Percentiles rank a stretch among this genome's conserved stretches.
Evolutionary conservation across 2,113 vertebrate genomes (phyloP).

Genomic region (Nothocercus julius): DNA sequence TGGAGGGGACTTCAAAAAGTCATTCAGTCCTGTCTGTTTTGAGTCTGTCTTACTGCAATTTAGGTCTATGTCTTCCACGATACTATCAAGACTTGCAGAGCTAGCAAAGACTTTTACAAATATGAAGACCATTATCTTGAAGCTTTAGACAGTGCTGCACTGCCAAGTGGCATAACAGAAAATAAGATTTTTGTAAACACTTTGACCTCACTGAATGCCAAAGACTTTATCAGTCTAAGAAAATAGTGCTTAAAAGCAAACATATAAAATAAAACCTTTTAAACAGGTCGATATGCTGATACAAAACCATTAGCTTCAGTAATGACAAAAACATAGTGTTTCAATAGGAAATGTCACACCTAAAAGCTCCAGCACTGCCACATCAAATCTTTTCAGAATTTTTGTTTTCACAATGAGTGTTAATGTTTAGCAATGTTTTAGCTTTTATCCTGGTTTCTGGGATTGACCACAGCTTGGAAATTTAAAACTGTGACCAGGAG

Average conservation of each 20-base stretch:
- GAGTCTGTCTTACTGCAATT: not conserved
- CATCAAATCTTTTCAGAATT: not conserved
- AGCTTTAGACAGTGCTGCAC: not conserved
- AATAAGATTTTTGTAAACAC: not conserved
- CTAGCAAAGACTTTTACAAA: not conserved
- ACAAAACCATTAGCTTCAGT: not conserved
- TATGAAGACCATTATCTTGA: not conserved
- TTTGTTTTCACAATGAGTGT: not conserved
- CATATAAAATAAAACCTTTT: not conserved
- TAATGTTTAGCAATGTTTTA: not conserved
- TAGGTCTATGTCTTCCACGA: not conserved
- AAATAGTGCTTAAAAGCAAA: not conserved
- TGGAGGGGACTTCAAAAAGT: not conserved
- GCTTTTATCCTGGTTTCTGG: not conserved
- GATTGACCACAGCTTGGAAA: not conserved
- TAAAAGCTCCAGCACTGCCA: not conserved
- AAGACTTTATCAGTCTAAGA: not conserved
- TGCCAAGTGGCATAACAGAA: not conserved
- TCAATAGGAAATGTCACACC: not conserved
- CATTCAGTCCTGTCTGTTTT: not conserved
- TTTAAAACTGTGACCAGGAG: not conserved
- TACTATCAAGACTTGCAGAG: not conserved
- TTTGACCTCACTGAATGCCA: not conserved
- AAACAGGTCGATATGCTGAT: not conserved
- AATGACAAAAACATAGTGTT: not conserved